Evolutionary conservation across 2,113 vertebrate genomes (phyloP), one percentile per base, ranked within the genome.

Genomic region (Microtus ochrogaster): DNA sequence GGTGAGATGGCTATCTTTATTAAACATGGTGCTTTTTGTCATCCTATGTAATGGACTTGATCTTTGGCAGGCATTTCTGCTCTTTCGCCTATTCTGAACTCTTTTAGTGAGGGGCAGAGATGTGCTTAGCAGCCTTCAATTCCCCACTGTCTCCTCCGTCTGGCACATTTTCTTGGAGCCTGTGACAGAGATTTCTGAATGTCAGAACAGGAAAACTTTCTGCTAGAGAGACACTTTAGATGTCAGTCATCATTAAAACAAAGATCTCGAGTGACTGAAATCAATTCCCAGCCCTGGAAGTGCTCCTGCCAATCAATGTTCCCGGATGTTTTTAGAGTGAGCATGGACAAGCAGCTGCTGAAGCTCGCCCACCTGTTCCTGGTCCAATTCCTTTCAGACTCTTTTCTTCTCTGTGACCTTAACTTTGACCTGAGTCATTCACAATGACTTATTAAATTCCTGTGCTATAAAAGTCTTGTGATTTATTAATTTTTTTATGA

Each of bases 201-300:
- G 96, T 96, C 93, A 96, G 68, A 88, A 89, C 89, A 98, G 44
- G 85, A 91, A 95, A 94, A 92, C 65, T 82, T 97, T 58, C 91
- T 91, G 36, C 66, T 94, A 90, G 52, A 44, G 82, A 96, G 90
- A 92, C 28, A 78, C 30, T 81, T 95, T 86, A 82, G 76, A 90
- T 96, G 87, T 83, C 97, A 98, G 17, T 97, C 89, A 94, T 85
- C 83, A 77, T 93, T 94, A 93, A 96, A 97, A 96, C 93, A 96
- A 97, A 88, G 89, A 92, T 73, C 58, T 95, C 22, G 0, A 81
- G 94, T 90, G 93, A 87, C 36, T 96, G 76, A 94, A 94, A 79
- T 90, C 65, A 91, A 30, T 97, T 96, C 89, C 87, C 81, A 95
- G 52, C 39, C 91, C 76, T n/a, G 30, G 87, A 91, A n/a, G 68